These are phyloP conservation scores for Drosophila bocki DNA, from an alignment of 1,140 invertebrate genomes.

Conservation along the genomic window DNA sequence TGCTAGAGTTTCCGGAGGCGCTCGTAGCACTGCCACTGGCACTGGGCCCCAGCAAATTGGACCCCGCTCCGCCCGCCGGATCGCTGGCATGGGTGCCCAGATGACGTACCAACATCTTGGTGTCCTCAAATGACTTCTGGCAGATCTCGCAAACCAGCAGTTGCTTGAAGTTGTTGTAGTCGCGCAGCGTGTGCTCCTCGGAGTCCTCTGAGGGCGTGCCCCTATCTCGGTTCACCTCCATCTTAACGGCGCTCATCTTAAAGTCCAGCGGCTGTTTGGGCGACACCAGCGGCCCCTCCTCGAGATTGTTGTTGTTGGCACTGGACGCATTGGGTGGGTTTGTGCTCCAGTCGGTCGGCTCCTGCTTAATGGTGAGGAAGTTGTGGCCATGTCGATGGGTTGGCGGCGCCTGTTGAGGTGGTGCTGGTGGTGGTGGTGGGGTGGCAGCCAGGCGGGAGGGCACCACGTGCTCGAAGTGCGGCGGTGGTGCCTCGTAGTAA, in stretches of 20 bases:
- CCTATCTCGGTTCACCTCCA: conserved; percentile 60
- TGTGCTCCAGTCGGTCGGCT: conserved; percentile 86
- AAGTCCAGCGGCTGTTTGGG: conserved; percentile 79
- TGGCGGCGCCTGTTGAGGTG: conserved; percentile 46
- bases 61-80: conserved; percentile 44
- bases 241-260: conserved; percentile 72
- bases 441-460: conserved; percentile 42
- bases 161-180: conserved; percentile 84
- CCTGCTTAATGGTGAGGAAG: conserved; percentile 86
- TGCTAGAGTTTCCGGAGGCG: conserved; percentile 45
- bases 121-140: conserved; percentile 92
- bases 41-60: conserved; percentile 25
- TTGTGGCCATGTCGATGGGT: conserved; percentile 77
- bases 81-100: conserved; percentile 89
- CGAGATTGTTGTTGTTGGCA: conserved; percentile 61
- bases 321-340: conserved; percentile 60
- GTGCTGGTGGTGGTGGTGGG: conserved; percentile 40
- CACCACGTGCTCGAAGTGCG: conserved; percentile 69
- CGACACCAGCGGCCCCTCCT: conserved; percentile 46
- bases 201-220: conserved; percentile 50
- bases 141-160: conserved; percentile 93
- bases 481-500: conserved; percentile 62
- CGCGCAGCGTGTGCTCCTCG: conserved; percentile 71
- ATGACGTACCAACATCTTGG: conserved; percentile 92
- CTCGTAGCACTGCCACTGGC: conserved; percentile 47